Percentiles rank a stretch among this genome's conserved stretches.
Evolutionary conservation across 1,140 invertebrate species (phyloP).

Genomic region (Aricia agestis): DNA sequence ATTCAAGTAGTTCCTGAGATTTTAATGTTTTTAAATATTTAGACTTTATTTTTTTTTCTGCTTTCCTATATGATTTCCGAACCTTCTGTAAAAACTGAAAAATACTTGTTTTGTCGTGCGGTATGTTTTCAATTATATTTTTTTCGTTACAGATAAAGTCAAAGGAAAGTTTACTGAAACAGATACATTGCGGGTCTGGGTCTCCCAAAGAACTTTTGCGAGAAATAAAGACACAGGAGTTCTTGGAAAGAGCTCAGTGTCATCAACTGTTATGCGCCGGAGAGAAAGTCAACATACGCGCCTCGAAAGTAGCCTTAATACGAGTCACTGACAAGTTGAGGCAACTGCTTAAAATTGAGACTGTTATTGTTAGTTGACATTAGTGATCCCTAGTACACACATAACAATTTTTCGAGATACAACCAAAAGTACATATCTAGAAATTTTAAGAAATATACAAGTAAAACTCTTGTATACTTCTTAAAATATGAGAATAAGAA

Average conservation of each 20-base stretch:
- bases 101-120: too few relatives aligned
- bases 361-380: conserved; percentile 77
- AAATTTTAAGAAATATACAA: too few relatives aligned
- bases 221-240: conserved; percentile 86
- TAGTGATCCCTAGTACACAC: conserved; percentile 24
- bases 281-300: conserved; percentile 85
- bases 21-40: too few relatives aligned
- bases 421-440: too few relatives aligned
- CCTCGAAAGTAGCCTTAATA: conserved; percentile 88
- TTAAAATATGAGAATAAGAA: too few relatives aligned
- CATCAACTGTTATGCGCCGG: conserved; percentile 85
- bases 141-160: conserved; percentile 79
- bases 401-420: too few relatives aligned
- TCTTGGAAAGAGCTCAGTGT: conserved; percentile 86
- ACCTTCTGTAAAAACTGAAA: too few relatives aligned
- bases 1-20: too few relatives aligned
- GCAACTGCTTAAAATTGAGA: conserved; percentile 83
- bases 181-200: conserved; percentile 75
- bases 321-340: conserved; percentile 87
- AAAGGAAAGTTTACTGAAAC: conserved; percentile 84
- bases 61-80: too few relatives aligned
- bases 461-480: too few relatives aligned
- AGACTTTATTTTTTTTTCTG: too few relatives aligned
- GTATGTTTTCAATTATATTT: background rate
- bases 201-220: conserved; percentile 79